Conservation (phyloP, 2,888 invertebrate genomes). For the Agrotis puta region DNA sequence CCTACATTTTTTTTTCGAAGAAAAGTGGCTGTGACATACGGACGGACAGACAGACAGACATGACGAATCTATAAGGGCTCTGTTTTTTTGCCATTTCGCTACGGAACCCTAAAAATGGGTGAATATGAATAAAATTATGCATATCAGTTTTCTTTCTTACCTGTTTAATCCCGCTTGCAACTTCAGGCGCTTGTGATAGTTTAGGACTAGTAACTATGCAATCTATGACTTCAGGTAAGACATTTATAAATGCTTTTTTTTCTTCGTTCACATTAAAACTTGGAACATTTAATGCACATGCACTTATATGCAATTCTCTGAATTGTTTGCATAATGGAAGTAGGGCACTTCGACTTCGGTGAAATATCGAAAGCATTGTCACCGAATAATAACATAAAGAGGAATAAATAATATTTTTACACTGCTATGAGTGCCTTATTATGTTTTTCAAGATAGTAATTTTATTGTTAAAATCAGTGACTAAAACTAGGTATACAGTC, state of each 20-base stretch:
- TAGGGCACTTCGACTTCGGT: background rate
- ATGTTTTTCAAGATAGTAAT: no score
- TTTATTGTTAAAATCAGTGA: background rate
- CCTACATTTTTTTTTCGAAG: no score
- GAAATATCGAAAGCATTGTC: background rate
- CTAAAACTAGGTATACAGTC: background rate
- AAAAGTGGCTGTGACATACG: no score
- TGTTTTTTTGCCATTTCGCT: no score
- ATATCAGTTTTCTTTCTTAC: no score
- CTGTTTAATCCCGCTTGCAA: background rate
- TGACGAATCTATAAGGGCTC: no score
- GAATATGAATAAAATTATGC: no score
- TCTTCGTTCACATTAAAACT: slow-evolving; percentile 12
- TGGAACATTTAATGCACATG: background rate
- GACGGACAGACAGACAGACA: no score
- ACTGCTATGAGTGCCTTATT: no score
- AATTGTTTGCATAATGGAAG: background rate
- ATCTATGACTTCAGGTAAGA: slow-evolving; percentile 25
- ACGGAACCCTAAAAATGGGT: no score
- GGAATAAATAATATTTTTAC: no score
- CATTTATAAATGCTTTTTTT: slow-evolving; percentile 14
- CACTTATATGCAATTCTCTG: slow-evolving; percentile 14
- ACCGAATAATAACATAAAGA: no score
- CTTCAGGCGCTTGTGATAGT: slow-evolving; percentile 15
- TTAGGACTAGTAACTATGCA: slow-evolving; percentile 16